phyloP scores from a whole-genome alignment of 2,797 vertebrate species.

The Selene dorsalis region DNA sequence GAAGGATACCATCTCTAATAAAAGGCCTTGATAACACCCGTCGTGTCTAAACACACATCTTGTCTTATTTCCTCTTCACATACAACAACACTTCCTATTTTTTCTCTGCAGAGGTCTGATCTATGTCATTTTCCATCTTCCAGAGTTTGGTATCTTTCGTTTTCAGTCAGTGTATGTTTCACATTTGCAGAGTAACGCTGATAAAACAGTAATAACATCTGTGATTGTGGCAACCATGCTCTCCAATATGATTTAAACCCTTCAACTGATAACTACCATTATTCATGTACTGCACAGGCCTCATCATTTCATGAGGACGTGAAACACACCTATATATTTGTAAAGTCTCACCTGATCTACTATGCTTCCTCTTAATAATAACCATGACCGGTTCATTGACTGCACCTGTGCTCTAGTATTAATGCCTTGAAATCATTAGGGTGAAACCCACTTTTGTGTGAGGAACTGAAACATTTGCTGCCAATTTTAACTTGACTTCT shows the following conservation, averaged over 20 bases:
- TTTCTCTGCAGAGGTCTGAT: background rate
- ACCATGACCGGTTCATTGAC: constrained; percentile 12
- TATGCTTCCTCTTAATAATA: background rate
- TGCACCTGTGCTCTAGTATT: constrained; percentile 33
- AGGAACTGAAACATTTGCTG: constrained; percentile 28
- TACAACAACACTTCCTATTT: background rate
- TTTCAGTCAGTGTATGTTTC: background rate
- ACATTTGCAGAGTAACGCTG: background rate
- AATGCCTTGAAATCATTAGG: background rate
- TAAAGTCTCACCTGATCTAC: constrained; percentile 20
- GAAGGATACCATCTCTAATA: too few relatives aligned
- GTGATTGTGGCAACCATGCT: background rate
- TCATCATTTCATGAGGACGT: background rate
- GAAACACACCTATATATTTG: background rate
- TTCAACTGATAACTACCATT: background rate
- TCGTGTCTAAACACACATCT: background rate
- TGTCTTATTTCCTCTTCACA: background rate
- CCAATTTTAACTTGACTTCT: background rate
- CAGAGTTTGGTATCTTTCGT: background rate
- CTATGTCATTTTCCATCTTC: background rate
- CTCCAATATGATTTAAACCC: background rate
- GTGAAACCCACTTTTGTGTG: background rate
- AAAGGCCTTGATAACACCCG: too few relatives aligned
- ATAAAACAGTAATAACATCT: background rate
- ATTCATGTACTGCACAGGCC: background rate